phyloP scores from a whole-genome alignment of 2,888 invertebrate genomes.

The Trissonchulus latispiculum region DNA sequence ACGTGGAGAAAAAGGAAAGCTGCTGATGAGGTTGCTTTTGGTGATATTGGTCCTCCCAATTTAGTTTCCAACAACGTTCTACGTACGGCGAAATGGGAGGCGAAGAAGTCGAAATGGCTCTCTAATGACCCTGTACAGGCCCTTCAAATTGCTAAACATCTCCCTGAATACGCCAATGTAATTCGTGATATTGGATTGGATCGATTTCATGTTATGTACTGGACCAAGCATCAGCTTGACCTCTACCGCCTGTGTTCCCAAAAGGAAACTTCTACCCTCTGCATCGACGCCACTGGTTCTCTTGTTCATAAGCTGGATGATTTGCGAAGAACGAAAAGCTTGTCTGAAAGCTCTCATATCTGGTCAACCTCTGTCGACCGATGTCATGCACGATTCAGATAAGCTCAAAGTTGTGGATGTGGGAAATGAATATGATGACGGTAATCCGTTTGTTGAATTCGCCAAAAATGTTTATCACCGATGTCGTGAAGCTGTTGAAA shows the following conservation, averaged over 20 bases:
- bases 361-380: too few relatives aligned
- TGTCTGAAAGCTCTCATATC: too few relatives aligned
- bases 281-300: background rate
- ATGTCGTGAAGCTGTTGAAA: too few relatives aligned
- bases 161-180: background rate
- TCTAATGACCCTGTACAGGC: background rate
- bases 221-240: background rate
- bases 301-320: background rate
- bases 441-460: too few relatives aligned
- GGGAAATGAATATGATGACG: too few relatives aligned
- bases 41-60: too few relatives aligned
- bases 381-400: too few relatives aligned
- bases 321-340: too few relatives aligned
- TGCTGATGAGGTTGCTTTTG: background rate
- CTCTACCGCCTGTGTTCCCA: background rate
- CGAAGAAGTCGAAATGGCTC: background rate
- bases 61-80: background rate
- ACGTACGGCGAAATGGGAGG: background rate
- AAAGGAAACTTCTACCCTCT: background rate
- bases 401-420: too few relatives aligned
- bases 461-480: too few relatives aligned
- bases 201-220: background rate
- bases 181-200: background rate
- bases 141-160: background rate
- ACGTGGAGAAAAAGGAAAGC: background rate